These are phyloP conservation scores for Bubalus kerabau DNA, from an alignment of 2,113 vertebrate species.

Conservation along the genomic window DNA sequence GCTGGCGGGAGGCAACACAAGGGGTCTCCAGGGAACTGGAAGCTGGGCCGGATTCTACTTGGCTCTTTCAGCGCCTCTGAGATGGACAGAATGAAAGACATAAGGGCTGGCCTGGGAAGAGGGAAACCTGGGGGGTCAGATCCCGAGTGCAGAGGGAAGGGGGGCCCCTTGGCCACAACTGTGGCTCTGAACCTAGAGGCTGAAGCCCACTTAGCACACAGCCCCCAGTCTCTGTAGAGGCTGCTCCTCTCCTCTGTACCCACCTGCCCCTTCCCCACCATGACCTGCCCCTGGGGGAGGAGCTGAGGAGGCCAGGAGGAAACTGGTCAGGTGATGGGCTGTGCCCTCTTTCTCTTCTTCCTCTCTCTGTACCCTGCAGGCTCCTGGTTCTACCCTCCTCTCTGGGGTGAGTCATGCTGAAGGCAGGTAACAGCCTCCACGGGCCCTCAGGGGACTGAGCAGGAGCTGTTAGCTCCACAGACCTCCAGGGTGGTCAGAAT, in stretches of 20 bases:
- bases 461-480: background rate
- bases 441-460: background rate
- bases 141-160: background rate
- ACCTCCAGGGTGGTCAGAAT: background rate
- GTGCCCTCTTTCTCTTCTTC: background rate
- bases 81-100: background rate
- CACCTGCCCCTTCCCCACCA: background rate
- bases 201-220: rapidly evolving
- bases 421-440: background rate
- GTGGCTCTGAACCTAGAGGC: background rate
- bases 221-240: background rate
- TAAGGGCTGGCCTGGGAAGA: too few relatives aligned
- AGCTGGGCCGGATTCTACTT: background rate
- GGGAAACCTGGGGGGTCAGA: background rate
- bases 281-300: background rate
- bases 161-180: rapidly evolving
- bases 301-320: background rate
- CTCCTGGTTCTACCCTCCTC: background rate
- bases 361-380: background rate
- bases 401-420: background rate
- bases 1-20: rapidly evolving
- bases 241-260: background rate
- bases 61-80: background rate
- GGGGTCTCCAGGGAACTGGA: rapidly evolving
- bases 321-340: background rate